Conservation (phyloP, 2,888 invertebrate genomes). For the Ophraella communa region DNA sequence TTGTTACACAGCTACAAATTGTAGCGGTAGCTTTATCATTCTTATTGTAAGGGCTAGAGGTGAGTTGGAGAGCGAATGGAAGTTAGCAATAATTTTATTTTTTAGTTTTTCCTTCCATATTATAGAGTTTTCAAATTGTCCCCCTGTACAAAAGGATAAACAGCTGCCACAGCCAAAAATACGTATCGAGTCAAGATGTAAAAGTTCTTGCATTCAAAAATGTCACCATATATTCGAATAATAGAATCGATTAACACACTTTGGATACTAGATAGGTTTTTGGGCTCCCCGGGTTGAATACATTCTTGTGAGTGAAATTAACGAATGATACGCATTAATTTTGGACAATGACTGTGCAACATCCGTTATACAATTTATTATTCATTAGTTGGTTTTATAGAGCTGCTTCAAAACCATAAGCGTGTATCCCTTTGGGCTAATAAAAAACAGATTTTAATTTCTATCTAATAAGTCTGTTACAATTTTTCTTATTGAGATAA, state of each 20-base stretch:
- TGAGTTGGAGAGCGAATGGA: too few species aligned
- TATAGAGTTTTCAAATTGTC: too few species aligned
- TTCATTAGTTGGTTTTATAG: slow-evolving; percentile 31
- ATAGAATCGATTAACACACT: background rate
- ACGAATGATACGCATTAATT: slow-evolving; percentile 29
- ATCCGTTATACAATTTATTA: slow-evolving; percentile 35
- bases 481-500: background rate
- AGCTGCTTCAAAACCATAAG: background rate
- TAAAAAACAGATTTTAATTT: background rate
- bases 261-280: background rate
- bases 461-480: background rate
- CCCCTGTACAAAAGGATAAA: too few species aligned
- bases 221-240: too few species aligned
- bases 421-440: background rate
- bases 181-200: too few species aligned
- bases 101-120: too few species aligned
- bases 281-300: slow-evolving; percentile 1
- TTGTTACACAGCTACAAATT: too few species aligned
- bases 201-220: too few species aligned
- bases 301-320: slow-evolving; percentile 14
- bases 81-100: too few species aligned
- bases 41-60: too few species aligned
- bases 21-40: too few species aligned
- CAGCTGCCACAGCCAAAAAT: too few species aligned
- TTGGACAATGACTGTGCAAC: slow-evolving; percentile 31